These are phyloP conservation scores for Hydrotaea diabolus DNA, from an alignment of 2,888 invertebrate genomes.

Conservation along the genomic window DNA sequence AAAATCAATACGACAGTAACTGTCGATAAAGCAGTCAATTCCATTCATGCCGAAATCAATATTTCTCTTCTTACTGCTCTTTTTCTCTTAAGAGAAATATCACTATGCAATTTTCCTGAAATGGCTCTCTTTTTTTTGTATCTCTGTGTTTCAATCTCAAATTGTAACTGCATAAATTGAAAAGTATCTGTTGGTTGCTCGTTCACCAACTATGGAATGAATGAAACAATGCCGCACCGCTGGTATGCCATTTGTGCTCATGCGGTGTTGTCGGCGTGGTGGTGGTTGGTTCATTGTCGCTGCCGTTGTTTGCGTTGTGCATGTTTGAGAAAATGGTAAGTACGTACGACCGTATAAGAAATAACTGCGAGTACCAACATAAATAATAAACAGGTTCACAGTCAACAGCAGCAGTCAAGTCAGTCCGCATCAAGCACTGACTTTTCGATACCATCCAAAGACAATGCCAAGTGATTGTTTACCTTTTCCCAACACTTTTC, in stretches of 20 bases:
- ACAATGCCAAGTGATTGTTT: slow-evolving; percentile 63
- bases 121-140: background rate
- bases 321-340: slow-evolving; percentile 11
- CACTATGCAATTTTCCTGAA: background rate
- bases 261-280: background rate
- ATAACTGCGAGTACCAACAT: slow-evolving; percentile 41
- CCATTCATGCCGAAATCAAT: background rate
- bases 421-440: background rate
- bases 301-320: slow-evolving; percentile 7
- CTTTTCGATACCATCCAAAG: slow-evolving; percentile 34
- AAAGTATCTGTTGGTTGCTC: slow-evolving; percentile 13
- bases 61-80: background rate
- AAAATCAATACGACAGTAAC: background rate
- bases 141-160: slow-evolving; percentile 35
- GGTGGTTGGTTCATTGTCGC: slow-evolving; percentile 19
- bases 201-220: slow-evolving; percentile 29
- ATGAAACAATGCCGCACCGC: slow-evolving; percentile 23
- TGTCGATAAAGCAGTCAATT: slow-evolving; percentile 26
- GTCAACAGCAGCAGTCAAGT: slow-evolving; percentile 41
- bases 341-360: slow-evolving; percentile 13
- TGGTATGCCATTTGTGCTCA: slow-evolving; percentile 28
- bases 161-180: background rate
- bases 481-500: slow-evolving; percentile 37
- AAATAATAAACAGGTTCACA: slow-evolving; percentile 67
- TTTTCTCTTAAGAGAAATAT: background rate